These are phyloP conservation scores for Rhinolophus sinicus DNA, from an alignment of 2,113 vertebrate genomes.

Conservation along the genomic window DNA sequence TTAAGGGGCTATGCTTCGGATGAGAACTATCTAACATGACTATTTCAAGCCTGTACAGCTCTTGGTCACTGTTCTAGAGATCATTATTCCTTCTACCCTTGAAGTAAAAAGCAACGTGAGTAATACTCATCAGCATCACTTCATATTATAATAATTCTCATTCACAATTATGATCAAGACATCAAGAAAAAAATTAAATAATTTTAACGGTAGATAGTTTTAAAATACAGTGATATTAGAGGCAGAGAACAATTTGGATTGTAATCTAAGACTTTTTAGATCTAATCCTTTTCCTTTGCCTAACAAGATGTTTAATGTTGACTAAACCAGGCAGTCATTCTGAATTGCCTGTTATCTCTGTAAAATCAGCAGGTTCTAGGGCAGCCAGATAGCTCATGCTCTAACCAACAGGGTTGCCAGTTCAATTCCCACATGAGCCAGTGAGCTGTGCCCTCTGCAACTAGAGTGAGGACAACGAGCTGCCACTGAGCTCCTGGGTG, in stretches of 20 bases:
- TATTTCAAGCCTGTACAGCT: background rate
- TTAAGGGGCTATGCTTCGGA: slow-evolving; percentile 21
- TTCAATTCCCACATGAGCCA: too few species aligned
- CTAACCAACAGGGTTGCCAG: too few species aligned
- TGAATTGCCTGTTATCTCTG: background rate
- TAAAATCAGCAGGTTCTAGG: background rate
- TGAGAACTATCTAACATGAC: background rate
- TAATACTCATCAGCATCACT: background rate
- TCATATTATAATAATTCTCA: background rate
- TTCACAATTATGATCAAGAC: background rate
- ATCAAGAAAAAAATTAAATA: background rate
- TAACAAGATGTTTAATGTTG: background rate
- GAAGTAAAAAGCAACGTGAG: background rate
- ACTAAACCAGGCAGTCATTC: background rate
- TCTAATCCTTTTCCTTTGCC: background rate
- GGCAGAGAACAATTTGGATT: background rate
- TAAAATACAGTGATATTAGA: background rate
- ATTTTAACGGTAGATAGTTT: background rate
- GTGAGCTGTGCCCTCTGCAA: too few species aligned
- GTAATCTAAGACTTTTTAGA: background rate
- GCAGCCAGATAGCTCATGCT: too few species aligned
- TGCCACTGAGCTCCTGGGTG: too few species aligned
- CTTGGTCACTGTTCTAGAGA: slow-evolving; percentile 6
- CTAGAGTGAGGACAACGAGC: too few species aligned
- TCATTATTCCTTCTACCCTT: background rate